phyloP scores from a whole-genome alignment of 2,797 vertebrate genomes.

The Etheostoma nigrum region DNA sequence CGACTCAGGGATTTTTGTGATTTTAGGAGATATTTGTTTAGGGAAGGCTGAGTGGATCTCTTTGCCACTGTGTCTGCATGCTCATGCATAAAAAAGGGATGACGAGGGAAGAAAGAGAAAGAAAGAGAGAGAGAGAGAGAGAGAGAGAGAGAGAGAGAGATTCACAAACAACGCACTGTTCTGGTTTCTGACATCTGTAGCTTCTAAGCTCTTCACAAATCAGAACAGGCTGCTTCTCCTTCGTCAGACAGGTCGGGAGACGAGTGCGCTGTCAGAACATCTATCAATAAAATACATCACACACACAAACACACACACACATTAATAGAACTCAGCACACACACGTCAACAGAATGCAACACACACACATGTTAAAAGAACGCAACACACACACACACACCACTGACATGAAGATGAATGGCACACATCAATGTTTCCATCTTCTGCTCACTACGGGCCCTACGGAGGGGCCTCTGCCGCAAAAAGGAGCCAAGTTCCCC shows the following conservation, averaged over 20 bases:
- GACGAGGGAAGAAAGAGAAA: background rate
- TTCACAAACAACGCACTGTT: slow-evolving; percentile 40
- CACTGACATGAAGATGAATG: slow-evolving; percentile 71
- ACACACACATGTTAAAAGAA: background rate
- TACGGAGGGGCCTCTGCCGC: slow-evolving; percentile 47
- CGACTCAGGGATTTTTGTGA: background rate
- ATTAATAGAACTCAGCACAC: background rate
- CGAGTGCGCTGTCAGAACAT: slow-evolving; percentile 60
- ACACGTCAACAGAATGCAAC: slow-evolving; percentile 10
- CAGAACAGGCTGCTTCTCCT: slow-evolving; percentile 60
- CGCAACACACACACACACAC: slow-evolving; percentile 24
- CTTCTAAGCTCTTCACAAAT: slow-evolving; percentile 61
- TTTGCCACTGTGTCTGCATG: slow-evolving; percentile 13
- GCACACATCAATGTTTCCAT: slow-evolving; percentile 66
- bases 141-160: slow-evolving; percentile 29
- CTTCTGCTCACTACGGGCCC: slow-evolving; percentile 42
- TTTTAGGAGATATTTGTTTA: slow-evolving; percentile 20
- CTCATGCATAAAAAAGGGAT: slow-evolving; percentile 23
- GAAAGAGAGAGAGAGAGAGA: slow-evolving; percentile 16
- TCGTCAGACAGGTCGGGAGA: slow-evolving; percentile 63
- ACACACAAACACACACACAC: slow-evolving; percentile 7
- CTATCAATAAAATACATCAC: slow-evolving; percentile 62
- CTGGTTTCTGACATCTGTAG: slow-evolving; percentile 58
- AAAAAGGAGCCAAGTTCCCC: slow-evolving; percentile 58
- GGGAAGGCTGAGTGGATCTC: background rate